Evolutionary conservation across 2,797 vertebrate genomes (phyloP), one percentile per base, ranked within the genome.

Genomic region (Sebastes elongatus): DNA sequence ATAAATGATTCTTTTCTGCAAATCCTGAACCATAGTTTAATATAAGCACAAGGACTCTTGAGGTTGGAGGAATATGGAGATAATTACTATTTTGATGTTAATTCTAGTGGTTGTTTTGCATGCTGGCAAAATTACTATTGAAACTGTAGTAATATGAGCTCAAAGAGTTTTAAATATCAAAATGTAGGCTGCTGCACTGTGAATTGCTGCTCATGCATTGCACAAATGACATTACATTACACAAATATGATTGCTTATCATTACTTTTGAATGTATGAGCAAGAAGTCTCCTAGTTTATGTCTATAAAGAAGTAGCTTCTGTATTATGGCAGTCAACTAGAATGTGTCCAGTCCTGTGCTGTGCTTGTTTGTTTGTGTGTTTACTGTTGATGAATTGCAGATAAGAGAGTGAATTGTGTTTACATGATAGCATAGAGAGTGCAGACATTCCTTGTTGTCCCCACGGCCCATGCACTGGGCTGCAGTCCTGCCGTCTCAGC

Each of bases 351-450:
- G 20, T 76, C 49, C 52, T 64, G 71, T 28, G 74, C 52, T 64
- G 71, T 28, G 74, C 71, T 83, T 82, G 80, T 86, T 93, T 91
- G 87, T 90, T 87, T 92, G 83, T 78, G 71, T 91, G 78, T 93
- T 91, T 91, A 78, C 76, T 72, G 78, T 35, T 64, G 72, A 80
- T 85, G 84, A 82, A 84, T 86, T 78, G 66, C 74, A 65, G 84
- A 92, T 92, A 91, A 84, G 81, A 78, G 62, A 53, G 75, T 85
- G 83, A 78, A 89, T 83, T 83, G 76, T 92, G 86, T 93, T 92
- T 89, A 72, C 76, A 81, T 60, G 91, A 89, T 78, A 57, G 87
- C 85, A 49, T 49, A 84, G 87, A 87, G 80, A 75, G 73, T 73
- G 86, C 87, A 89, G 87, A 71, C 81, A 81, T 90, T 86, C 74